phyloP scores from a whole-genome alignment of 2,888 invertebrate species.

The Eulithis testata region DNA sequence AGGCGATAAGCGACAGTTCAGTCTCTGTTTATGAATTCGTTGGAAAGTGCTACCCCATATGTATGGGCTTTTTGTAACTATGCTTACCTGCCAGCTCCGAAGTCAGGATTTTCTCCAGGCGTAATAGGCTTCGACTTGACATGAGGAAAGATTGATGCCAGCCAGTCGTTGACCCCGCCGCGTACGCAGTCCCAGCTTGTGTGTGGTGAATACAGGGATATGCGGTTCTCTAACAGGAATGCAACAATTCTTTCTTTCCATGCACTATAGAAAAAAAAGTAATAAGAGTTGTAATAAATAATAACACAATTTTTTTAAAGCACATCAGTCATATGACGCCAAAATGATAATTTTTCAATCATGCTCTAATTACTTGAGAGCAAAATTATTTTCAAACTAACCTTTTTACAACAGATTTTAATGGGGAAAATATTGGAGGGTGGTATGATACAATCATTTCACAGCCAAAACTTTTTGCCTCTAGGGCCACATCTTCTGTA shows the following conservation, averaged over 20 bases:
- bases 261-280: constrained; percentile 67
- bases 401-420: constrained; percentile 93
- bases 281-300: background rate
- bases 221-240: constrained; percentile 91
- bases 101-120: constrained; percentile 64
- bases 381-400: constrained; percentile 55
- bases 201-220: constrained; percentile 97
- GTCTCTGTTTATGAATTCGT: too few relatives aligned
- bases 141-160: constrained; percentile 88
- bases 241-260: constrained; percentile 93
- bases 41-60: too few relatives aligned
- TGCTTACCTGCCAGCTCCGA: constrained; percentile 81
- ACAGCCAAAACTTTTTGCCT: constrained; percentile 88
- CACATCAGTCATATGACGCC: too few relatives aligned
- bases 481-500: constrained; percentile 93
- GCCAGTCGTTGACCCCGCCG: constrained; percentile 97
- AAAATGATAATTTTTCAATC: too few relatives aligned
- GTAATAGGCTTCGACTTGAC: constrained; percentile 67
- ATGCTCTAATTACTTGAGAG: too few relatives aligned
- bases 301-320: too few relatives aligned
- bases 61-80: too few relatives aligned
- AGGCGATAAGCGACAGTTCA: too few relatives aligned
- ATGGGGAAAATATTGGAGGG: constrained; percentile 95
- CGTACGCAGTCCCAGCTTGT: constrained; percentile 94
- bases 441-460: constrained; percentile 97